These are phyloP conservation scores for Drosophila leontia DNA, from an alignment of 1,140 invertebrate species.

Conservation along the genomic window DNA sequence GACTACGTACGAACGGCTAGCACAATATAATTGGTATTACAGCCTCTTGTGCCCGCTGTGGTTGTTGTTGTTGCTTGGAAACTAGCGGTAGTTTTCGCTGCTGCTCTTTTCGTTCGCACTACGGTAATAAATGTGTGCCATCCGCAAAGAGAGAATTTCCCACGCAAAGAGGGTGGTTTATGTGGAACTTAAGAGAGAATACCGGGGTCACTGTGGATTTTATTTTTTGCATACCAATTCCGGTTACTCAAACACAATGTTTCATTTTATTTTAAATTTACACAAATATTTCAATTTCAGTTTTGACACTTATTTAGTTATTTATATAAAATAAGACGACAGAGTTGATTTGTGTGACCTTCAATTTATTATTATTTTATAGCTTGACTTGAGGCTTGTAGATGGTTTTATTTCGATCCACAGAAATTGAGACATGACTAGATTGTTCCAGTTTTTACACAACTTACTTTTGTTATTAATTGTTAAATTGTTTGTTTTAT, in stretches of 20 bases:
- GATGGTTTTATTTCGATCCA: neutral
- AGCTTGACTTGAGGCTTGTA: neutral
- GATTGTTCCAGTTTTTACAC: no score
- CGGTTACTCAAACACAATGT: neutral
- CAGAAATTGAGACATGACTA: no score
- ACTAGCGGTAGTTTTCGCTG: constrained; percentile 15
- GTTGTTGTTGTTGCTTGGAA: constrained; percentile 28
- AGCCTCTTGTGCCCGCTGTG: constrained; percentile 44
- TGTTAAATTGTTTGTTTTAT: neutral
- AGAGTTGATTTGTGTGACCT: no score
- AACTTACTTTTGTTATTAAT: no score
- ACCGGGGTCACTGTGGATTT: constrained; percentile 10
- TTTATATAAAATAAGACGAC: no score
- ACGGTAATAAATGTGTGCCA: constrained; percentile 49
- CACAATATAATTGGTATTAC: constrained; percentile 79
- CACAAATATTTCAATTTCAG: neutral
- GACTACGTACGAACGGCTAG: constrained; percentile 55
- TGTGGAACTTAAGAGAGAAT: constrained; percentile 42
- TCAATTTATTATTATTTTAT: neutral
- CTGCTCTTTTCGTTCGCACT: constrained; percentile 64
- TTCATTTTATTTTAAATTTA: neutral
- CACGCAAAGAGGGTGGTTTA: constrained; percentile 5
- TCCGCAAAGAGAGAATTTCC: constrained; percentile 66
- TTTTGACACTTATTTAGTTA: neutral
- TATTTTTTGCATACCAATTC: no score